Base-by-base conservation (phyloP, 2,888 invertebrate genomes). In the Cordylochernes scorpioides region DNA sequence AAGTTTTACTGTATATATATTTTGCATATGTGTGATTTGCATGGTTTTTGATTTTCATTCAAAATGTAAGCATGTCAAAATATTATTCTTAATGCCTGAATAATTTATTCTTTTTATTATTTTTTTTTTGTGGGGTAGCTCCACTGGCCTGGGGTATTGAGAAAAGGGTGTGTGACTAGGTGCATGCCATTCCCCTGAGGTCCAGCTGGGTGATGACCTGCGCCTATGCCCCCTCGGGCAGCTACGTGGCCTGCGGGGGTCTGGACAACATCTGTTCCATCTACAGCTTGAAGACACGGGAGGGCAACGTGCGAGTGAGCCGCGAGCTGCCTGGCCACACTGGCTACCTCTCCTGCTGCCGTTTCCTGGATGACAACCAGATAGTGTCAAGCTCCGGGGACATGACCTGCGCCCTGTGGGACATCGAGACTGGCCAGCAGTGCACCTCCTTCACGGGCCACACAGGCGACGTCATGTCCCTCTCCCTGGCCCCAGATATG, bases 191-290 rank as follows among this genome's bases (percentile, higher is more conserved):
- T 59, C 97, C 97, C 49, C 65, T 97, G 54, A 77, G 97, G 52
- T 94, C 94, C 35, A 91, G 88, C 51, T 97, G 97, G 97, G 97
- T 97, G 45, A 97, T 97, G 97, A 97, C 97, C 44, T 97, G 97
- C 65, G 94, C 97, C 52, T 97, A 97, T 62, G 97, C 97, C 43
- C 97, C 97, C 39, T 88, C 88, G 39, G 94, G 97, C 48, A 86
- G 80, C 52, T 99, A 78, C 59, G 97, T 99, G 44, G 97, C 97
- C 39, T 97, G 97, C 64, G 97, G 97, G 47, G 97, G 97, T 39
- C 68, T 97, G 51, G 97, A 97, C 62, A 99, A 99, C 65, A 97
- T 99, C 59, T 97, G 97, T 68, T 94, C 91, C 55, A 97, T 97
- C 58, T 61, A 63, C 46, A 60, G 86, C 63, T 61, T 91, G 60